phyloP scores from a whole-genome alignment of 2,113 vertebrate species.

The Trematomus loennbergii region DNA sequence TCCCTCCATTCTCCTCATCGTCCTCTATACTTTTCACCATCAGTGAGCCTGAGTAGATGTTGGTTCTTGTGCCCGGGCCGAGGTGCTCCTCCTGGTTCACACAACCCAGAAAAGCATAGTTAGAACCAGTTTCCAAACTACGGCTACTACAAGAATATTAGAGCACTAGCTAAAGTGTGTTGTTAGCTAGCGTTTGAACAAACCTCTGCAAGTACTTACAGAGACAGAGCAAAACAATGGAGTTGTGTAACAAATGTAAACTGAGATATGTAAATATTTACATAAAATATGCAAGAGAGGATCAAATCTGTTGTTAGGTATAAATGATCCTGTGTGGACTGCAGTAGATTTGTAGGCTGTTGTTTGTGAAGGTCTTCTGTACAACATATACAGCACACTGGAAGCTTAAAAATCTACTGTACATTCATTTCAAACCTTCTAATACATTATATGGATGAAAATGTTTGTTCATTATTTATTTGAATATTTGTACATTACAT shows the following conservation, averaged over 20 bases:
- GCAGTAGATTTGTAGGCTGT: no score
- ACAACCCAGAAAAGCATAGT: neutral
- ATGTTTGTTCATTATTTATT: neutral
- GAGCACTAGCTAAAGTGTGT: neutral
- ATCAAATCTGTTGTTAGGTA: no score
- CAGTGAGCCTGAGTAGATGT: constrained; percentile 92
- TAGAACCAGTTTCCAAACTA: neutral
- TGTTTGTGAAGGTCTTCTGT: no score
- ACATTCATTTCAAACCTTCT: neutral
- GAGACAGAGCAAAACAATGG: neutral
- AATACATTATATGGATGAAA: neutral
- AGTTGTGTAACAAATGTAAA: no score
- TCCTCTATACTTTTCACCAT: constrained; percentile 87
- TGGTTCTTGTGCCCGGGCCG: constrained; percentile 93
- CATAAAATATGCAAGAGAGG: no score
- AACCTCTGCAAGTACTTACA: neutral
- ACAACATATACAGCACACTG: neutral
- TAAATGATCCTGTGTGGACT: no score
- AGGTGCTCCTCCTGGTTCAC: constrained; percentile 90
- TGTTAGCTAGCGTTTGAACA: neutral
- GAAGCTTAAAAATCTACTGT: neutral
- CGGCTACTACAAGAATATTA: neutral
- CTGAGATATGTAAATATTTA: no score
- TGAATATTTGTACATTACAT: neutral
- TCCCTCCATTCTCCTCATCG: constrained; percentile 84